phyloP scores from a whole-genome alignment of 2,888 invertebrate species.

The Drosophila mimetica region DNA sequence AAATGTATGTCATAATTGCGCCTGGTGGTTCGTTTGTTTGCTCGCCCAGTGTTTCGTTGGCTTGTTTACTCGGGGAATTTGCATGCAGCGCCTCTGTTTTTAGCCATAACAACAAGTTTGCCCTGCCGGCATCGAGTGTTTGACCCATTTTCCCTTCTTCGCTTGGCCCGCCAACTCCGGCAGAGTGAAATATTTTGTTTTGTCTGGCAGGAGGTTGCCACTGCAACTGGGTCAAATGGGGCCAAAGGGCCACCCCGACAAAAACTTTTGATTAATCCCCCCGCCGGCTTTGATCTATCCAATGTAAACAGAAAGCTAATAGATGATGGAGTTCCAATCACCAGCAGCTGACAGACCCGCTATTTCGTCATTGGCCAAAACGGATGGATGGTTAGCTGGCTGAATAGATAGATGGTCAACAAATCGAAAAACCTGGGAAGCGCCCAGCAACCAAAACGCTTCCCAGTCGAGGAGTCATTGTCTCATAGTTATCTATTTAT shows the following conservation, averaged over 20 bases:
- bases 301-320: slow-evolving; percentile 58
- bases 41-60: slow-evolving; percentile 24
- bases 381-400: slow-evolving; percentile 53
- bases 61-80: slow-evolving; percentile 38
- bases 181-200: slow-evolving; percentile 27
- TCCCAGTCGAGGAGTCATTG: slow-evolving; percentile 43
- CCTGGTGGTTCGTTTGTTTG: slow-evolving; percentile 20
- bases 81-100: slow-evolving; percentile 36
- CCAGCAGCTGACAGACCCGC: slow-evolving; percentile 45
- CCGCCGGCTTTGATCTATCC: slow-evolving; percentile 8
- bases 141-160: slow-evolving; percentile 59
- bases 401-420: slow-evolving; percentile 70
- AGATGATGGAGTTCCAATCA: slow-evolving; percentile 13
- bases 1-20: slow-evolving; percentile 49
- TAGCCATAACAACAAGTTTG: slow-evolving; percentile 47
- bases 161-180: slow-evolving; percentile 32
- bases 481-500: slow-evolving; percentile 55
- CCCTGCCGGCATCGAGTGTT: slow-evolving; percentile 42
- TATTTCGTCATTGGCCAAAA: slow-evolving; percentile 63
- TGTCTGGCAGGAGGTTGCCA: slow-evolving; percentile 5
- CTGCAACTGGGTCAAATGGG: slow-evolving; percentile 35
- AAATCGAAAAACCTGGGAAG: slow-evolving; percentile 46
- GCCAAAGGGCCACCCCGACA: not conserved
- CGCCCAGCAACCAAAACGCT: slow-evolving; percentile 30
- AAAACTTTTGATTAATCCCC: slow-evolving; percentile 53